These are phyloP conservation scores for Neoitamus cyanurus DNA, from an alignment of 2,888 invertebrate species.

Conservation along the genomic window DNA sequence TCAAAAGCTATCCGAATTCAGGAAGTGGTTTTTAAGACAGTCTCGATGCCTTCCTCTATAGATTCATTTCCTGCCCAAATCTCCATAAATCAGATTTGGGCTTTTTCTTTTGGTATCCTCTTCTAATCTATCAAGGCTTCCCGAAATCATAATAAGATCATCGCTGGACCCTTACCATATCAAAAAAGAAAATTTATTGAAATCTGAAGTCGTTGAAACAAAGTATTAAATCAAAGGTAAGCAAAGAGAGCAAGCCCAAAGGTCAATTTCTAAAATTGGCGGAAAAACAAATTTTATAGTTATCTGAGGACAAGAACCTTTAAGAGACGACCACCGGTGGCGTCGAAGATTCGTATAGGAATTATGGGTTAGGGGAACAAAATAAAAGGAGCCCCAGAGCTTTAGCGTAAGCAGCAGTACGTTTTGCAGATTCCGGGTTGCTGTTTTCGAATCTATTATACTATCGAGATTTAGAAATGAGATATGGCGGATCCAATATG, in stretches of 20 bases:
- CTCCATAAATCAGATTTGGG: neutral
- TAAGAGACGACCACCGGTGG: neutral
- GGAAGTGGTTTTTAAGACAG: too few species aligned
- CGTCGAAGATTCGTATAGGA: neutral
- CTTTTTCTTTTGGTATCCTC: neutral
- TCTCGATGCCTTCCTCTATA: too few species aligned
- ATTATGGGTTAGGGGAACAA: neutral
- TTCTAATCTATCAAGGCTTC: neutral
- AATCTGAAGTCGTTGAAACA: neutral
- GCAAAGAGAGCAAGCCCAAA: neutral
- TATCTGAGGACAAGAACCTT: neutral
- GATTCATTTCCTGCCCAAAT: neutral
- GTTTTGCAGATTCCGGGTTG: too few species aligned
- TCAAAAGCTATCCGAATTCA: too few species aligned
- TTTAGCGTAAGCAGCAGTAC: neutral
- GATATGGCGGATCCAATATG: too few species aligned
- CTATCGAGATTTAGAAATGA: too few species aligned
- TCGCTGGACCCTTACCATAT: neutral
- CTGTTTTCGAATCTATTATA: too few species aligned
- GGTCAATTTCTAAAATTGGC: neutral
- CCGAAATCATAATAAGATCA: neutral
- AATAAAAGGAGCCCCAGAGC: neutral
- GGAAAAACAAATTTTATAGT: neutral
- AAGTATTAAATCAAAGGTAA: neutral
- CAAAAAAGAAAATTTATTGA: neutral